phyloP scores from a whole-genome alignment of 1,140 invertebrate species.

The Varroa destructor region DNA sequence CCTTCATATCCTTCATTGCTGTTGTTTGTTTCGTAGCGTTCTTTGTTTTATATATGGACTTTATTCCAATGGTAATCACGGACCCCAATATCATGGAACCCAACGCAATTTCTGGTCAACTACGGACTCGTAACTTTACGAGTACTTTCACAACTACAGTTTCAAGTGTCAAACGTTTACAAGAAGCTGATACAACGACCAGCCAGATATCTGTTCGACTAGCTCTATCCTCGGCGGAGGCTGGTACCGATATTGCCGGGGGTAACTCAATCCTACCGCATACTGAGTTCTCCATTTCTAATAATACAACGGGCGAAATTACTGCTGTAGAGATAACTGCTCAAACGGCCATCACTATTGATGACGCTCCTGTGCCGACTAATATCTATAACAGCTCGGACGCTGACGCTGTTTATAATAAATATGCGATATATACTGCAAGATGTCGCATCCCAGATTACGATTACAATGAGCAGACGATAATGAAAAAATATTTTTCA shows the following conservation, averaged over 20 bases:
- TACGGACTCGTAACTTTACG: too few relatives aligned
- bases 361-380: neutral
- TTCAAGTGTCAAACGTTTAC: neutral
- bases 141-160: neutral
- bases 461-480: constrained; percentile 11
- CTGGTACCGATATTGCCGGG: too few relatives aligned
- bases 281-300: neutral
- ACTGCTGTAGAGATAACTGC: neutral
- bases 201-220: neutral
- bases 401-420: neutral
- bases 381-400: neutral
- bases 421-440: constrained; percentile 1
- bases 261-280: neutral
- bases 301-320: neutral
- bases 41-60: constrained; percentile 15
- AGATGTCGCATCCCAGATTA: constrained; percentile 17
- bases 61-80: neutral
- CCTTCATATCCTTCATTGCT: constrained; percentile 6
- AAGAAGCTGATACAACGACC: neutral
- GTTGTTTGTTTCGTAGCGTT: constrained; percentile 11
- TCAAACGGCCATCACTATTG: too few relatives aligned
- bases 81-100: too few relatives aligned
- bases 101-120: too few relatives aligned
- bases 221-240: neutral
- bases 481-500: constrained; percentile 10